Percentiles rank a stretch among this genome's conserved stretches.
phyloP scores from a whole-genome alignment of 2,888 invertebrate genomes.

The Salticus scenicus region DNA sequence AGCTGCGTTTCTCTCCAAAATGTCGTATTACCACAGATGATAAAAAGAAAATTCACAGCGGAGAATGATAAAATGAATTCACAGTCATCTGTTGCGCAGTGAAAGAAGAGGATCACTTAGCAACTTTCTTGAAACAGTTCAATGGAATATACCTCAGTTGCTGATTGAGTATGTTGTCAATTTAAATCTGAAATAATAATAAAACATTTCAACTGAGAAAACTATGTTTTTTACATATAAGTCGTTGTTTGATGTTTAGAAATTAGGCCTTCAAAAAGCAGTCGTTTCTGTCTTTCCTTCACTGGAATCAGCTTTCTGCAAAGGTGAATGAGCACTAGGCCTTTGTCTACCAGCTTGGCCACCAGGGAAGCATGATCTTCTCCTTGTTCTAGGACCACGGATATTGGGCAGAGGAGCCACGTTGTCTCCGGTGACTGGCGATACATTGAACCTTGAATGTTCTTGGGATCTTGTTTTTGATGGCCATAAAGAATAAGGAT shows the following conservation, averaged over 20 bases:
- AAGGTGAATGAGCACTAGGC: background rate
- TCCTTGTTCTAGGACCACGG: conserved; percentile 20
- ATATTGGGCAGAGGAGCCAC: conserved; percentile 42
- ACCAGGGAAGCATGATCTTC: conserved; percentile 50
- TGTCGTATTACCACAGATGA: no score
- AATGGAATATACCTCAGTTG: no score
- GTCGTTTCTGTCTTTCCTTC: background rate
- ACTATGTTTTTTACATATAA: no score
- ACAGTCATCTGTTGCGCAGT: no score
- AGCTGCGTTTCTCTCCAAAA: no score
- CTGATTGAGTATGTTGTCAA: no score
- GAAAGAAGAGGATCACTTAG: no score
- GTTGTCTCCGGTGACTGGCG: conserved; percentile 41
- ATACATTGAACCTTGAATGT: conserved; percentile 48
- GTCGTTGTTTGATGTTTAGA: background rate
- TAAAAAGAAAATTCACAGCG: no score
- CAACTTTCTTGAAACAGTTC: no score
- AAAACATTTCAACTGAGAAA: no score
- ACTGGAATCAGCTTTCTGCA: background rate
- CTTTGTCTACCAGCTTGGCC: background rate
- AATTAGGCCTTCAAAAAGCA: background rate
- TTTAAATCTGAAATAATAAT: no score
- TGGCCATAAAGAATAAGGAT: conserved; percentile 60
- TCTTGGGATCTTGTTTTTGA: conserved; percentile 42
- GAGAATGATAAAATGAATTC: no score